phyloP scores from a whole-genome alignment of 2,113 vertebrate genomes.

The Numida meleagris region DNA sequence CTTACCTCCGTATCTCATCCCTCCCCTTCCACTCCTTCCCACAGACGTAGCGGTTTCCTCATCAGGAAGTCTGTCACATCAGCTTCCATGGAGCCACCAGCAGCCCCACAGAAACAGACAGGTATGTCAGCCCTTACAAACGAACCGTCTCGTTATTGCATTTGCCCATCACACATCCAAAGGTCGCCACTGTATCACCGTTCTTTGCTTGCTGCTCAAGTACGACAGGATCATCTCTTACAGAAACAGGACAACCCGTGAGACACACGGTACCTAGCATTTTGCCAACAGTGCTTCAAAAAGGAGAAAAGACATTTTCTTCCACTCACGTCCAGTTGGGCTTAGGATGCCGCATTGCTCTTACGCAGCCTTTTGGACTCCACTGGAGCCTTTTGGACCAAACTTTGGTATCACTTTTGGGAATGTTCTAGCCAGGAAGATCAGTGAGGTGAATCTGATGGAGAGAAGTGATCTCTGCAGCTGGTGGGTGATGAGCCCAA shows the following conservation, averaged over 20 bases:
- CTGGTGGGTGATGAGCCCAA: neutral
- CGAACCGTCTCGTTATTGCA: neutral
- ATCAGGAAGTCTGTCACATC: neutral
- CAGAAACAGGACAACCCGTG: neutral
- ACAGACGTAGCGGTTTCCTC: neutral
- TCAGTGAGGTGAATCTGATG: neutral
- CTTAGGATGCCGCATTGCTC: neutral
- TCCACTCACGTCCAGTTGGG: neutral
- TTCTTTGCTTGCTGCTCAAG: neutral
- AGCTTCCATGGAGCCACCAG: neutral
- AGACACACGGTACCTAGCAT: neutral
- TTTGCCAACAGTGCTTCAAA: neutral
- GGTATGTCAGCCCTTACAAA: neutral
- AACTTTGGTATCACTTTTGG: neutral
- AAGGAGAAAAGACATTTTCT: neutral
- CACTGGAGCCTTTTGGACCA: neutral
- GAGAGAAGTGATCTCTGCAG: neutral
- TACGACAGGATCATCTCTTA: neutral
- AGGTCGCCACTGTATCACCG: neutral
- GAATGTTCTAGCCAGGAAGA: neutral
- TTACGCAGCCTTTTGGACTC: neutral
- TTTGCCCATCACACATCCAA: neutral
- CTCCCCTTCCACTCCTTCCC: neutral
- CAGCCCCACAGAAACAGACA: neutral
- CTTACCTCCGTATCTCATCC: neutral